A percentile compares a stretch with the other conserved stretches of the same genome.
Evolutionary conservation across 2,888 invertebrate genomes (phyloP).

Genomic region (Dryomyza anilis): DNA sequence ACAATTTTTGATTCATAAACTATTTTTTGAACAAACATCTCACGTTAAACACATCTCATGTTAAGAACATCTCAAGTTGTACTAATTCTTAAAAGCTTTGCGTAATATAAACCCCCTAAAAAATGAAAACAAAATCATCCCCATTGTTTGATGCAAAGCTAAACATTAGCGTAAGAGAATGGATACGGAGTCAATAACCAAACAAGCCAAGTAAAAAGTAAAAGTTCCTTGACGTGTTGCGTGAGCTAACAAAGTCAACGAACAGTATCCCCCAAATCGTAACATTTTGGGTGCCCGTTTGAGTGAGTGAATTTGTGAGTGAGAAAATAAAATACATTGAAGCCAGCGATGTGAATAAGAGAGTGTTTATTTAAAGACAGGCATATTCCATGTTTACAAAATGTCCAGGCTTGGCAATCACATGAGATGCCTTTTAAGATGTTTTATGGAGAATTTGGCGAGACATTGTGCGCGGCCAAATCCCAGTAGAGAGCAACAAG

Average conservation of each 20-base stretch:
- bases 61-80: constrained; percentile 54
- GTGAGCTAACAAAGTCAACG: background rate
- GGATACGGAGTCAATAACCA: constrained; percentile 14
- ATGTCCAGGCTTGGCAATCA: background rate
- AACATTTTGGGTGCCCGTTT: background rate
- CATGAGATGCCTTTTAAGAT: constrained; percentile 8
- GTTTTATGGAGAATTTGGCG: constrained; percentile 34
- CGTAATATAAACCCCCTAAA: constrained; percentile 7
- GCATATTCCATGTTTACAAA: background rate
- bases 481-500: too few relatives aligned
- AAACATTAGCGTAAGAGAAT: too few relatives aligned
- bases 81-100: constrained; percentile 45
- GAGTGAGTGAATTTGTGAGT: constrained; percentile 14
- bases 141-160: constrained; percentile 37
- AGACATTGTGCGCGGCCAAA: constrained; percentile 32
- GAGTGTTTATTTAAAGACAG: constrained; percentile 1
- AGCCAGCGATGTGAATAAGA: background rate
- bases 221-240: background rate
- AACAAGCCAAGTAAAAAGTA: background rate
- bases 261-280: background rate
- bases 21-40: too few relatives aligned
- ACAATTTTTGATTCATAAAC: constrained; percentile 41
- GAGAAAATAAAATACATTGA: background rate
- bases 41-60: constrained; percentile 55
- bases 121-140: constrained; percentile 35